A percentile compares a stretch with the other conserved stretches of the same genome.
These are phyloP conservation scores for Yponomeuta evonymella DNA, from an alignment of 2,888 invertebrate genomes.

Conservation along the genomic window DNA sequence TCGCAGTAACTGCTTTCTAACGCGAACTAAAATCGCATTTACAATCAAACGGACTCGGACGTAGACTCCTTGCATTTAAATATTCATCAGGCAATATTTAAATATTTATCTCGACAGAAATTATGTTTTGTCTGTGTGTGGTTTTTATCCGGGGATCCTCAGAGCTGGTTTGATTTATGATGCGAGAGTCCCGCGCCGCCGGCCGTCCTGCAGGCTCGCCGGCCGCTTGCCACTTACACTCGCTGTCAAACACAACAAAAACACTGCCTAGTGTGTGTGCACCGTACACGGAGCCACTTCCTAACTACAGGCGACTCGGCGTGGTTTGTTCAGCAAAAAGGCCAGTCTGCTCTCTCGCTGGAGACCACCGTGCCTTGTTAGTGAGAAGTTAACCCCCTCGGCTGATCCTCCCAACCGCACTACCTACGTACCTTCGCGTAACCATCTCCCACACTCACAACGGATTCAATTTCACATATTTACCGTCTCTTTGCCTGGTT, in stretches of 20 bases:
- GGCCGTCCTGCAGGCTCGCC: constrained; percentile 27
- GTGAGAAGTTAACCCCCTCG: constrained; percentile 1
- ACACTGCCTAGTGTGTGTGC: neutral
- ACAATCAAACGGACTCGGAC: constrained; percentile 11
- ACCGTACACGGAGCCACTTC: neutral
- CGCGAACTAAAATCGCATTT: constrained; percentile 3
- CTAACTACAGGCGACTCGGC: neutral
- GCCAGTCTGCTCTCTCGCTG: neutral
- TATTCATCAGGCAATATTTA: constrained; percentile 22
- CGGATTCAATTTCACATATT: neutral
- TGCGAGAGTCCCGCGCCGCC: constrained; percentile 50
- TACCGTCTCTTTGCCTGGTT: neutral
- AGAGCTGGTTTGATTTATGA: constrained; percentile 70
- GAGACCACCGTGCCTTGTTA: neutral
- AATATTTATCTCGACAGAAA: constrained; percentile 39
- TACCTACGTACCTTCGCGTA: neutral
- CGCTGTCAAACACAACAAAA: constrained; percentile 11
- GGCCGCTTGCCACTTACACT: constrained; percentile 12
- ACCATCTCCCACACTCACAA: no score
- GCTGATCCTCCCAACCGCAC: neutral
- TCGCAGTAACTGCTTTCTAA: constrained; percentile 1
- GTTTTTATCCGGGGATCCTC: constrained; percentile 48
- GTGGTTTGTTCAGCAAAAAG: neutral
- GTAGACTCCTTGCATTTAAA: constrained; percentile 8
- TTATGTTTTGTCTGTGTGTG: constrained; percentile 42